Conservation (phyloP, 2,797 vertebrate species). For the Clarias pachynema region DNA sequence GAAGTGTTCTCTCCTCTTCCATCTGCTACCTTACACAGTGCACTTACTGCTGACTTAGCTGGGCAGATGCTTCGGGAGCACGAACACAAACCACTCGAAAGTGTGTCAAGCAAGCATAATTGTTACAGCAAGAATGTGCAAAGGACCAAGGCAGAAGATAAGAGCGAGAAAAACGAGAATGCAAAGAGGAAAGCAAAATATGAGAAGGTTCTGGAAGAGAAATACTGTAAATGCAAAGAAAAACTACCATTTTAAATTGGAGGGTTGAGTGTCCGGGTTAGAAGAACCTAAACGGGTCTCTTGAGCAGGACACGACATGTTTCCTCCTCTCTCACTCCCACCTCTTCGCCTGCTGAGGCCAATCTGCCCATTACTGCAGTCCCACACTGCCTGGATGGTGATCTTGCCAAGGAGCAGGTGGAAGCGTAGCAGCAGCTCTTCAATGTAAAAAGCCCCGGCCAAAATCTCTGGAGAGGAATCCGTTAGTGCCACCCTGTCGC, state of each 20-base stretch:
- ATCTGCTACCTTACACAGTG: constrained; percentile 70
- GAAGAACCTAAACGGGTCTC: constrained; percentile 22
- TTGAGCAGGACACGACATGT: constrained; percentile 46
- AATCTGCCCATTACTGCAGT: constrained; percentile 72
- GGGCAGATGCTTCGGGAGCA: constrained; percentile 63
- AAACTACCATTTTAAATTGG: background rate
- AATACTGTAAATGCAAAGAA: too few species aligned
- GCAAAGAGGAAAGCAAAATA: background rate
- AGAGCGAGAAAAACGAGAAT: background rate
- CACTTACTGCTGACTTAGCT: constrained; percentile 74
- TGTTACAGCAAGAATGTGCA: constrained; percentile 50
- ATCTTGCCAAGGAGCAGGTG: constrained; percentile 60
- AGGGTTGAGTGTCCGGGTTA: background rate
- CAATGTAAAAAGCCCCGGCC: constrained; percentile 43
- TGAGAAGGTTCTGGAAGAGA: background rate
- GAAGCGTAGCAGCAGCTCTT: constrained; percentile 49
- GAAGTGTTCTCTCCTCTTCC: constrained; percentile 59
- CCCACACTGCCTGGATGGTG: constrained; percentile 59
- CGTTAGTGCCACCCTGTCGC: constrained; percentile 27
- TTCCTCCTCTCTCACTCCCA: constrained; percentile 17
- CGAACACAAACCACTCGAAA: constrained; percentile 55
- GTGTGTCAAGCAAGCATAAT: constrained; percentile 68
- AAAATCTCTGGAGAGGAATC: constrained; percentile 39
- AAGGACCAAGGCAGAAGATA: constrained; percentile 30
- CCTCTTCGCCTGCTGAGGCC: constrained; percentile 66